Conservation (phyloP, 2,797 vertebrate species). For the Mormyrops attenuatus region DNA sequence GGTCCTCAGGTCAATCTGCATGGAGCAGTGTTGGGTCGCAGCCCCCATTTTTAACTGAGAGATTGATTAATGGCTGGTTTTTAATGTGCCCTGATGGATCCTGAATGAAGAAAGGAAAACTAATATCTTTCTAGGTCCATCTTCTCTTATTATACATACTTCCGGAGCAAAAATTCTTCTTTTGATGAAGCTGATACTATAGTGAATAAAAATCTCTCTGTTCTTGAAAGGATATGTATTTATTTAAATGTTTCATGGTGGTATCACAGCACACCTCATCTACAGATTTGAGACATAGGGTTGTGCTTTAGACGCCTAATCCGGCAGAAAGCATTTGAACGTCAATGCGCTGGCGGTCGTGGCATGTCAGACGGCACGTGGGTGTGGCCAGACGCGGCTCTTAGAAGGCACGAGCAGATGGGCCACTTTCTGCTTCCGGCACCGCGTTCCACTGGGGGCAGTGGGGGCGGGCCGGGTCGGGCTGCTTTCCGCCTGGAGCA, state of each 20-base stretch:
- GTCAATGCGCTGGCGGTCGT: neutral
- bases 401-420: neutral
- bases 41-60: neutral
- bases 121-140: neutral
- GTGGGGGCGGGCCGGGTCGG: neutral
- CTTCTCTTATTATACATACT: neutral
- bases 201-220: neutral
- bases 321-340: neutral
- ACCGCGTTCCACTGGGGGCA: conserved; percentile 7
- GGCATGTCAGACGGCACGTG: neutral
- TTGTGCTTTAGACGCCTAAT: neutral
- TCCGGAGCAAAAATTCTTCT: neutral
- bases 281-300: neutral
- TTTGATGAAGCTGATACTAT: neutral
- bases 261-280: neutral
- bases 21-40: neutral
- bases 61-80: neutral
- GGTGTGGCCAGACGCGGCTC: neutral
- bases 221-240: neutral
- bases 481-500: neutral
- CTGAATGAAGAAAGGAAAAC: neutral
- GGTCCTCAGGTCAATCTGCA: neutral
- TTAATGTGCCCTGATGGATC: neutral
- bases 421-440: neutral
- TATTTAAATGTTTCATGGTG: neutral